phyloP scores from a whole-genome alignment of 2,888 invertebrate genomes.

The Caenorhabditis parvicauda region DNA sequence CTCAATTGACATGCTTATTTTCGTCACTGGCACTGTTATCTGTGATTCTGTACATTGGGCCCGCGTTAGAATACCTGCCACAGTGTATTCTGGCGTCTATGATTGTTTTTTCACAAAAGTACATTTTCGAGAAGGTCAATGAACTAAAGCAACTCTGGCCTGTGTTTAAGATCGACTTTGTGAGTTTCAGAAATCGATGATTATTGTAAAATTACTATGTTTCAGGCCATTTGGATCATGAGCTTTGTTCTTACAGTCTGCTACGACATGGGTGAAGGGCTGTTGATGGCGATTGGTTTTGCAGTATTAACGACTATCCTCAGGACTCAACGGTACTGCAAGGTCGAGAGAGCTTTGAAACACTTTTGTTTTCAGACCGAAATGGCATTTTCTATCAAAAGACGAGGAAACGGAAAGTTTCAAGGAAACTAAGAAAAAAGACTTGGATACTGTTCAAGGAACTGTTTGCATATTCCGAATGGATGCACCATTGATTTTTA shows the following conservation, averaged over 20 bases:
- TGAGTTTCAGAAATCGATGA: slow-evolving; percentile 14
- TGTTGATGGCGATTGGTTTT: slow-evolving; percentile 52
- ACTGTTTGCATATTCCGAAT: slow-evolving; percentile 58
- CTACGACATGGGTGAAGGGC: slow-evolving; percentile 58
- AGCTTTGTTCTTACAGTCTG: slow-evolving; percentile 55
- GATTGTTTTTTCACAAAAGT: slow-evolving; percentile 54
- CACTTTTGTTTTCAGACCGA: slow-evolving; percentile 38
- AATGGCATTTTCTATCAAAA: slow-evolving; percentile 57
- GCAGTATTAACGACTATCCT: slow-evolving; percentile 56
- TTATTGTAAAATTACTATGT: not conserved
- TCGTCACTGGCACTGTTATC: slow-evolving; percentile 54
- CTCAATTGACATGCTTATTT: slow-evolving; percentile 57
- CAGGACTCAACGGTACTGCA: slow-evolving; percentile 47
- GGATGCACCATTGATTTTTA: slow-evolving; percentile 60
- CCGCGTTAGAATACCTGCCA: slow-evolving; percentile 57
- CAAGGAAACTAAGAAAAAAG: slow-evolving; percentile 39
- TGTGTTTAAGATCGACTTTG: slow-evolving; percentile 59
- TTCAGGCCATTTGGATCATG: slow-evolving; percentile 55
- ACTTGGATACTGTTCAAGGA: slow-evolving; percentile 46
- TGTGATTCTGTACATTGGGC: slow-evolving; percentile 58
- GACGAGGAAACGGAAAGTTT: slow-evolving; percentile 40
- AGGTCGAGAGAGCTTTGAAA: not conserved
- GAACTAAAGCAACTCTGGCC: slow-evolving; percentile 57
- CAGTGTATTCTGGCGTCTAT: slow-evolving; percentile 56
- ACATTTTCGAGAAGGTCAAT: slow-evolving; percentile 48